These are phyloP conservation scores for Onychomys leucogaster DNA, from an alignment of 2,797 vertebrate species.

Conservation along the genomic window DNA sequence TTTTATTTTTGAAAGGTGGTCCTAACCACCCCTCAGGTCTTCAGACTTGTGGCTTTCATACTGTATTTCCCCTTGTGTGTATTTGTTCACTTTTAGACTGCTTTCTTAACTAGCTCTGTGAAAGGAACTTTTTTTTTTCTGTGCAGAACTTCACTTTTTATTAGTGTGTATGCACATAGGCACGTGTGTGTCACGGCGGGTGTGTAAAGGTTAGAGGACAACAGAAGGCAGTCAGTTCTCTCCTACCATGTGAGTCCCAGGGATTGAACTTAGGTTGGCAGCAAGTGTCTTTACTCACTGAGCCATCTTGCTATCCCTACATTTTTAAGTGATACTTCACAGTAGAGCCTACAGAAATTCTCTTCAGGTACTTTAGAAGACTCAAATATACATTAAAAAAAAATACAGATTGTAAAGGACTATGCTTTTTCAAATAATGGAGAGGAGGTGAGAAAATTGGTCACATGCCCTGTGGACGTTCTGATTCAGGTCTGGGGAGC, in stretches of 20 bases:
- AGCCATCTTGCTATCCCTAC: neutral
- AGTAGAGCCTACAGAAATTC: conserved; percentile 3
- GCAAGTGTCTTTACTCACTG: neutral
- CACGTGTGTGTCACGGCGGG: neutral
- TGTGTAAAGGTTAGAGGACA: neutral
- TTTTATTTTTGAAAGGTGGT: too few species aligned
- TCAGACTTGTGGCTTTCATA: neutral
- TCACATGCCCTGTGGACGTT: neutral
- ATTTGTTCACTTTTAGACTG: neutral
- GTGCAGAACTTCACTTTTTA: neutral
- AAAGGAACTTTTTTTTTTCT: neutral
- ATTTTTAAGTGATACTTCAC: neutral
- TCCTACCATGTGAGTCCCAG: neutral
- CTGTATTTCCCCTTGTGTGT: neutral
- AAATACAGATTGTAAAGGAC: neutral
- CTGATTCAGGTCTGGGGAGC: neutral
- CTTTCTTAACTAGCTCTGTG: neutral
- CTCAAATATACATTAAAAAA: neutral
- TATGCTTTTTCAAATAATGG: neutral
- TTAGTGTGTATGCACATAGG: neutral
- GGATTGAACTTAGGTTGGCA: too few species aligned
- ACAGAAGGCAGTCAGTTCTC: neutral
- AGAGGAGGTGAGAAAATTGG: conserved; percentile 31
- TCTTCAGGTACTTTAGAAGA: conserved; percentile 5
- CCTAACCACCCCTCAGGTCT: neutral